Percentiles rank a stretch among this genome's conserved stretches.
phyloP scores from a whole-genome alignment of 2,888 invertebrate genomes.

The Napeogenes inachia region DNA sequence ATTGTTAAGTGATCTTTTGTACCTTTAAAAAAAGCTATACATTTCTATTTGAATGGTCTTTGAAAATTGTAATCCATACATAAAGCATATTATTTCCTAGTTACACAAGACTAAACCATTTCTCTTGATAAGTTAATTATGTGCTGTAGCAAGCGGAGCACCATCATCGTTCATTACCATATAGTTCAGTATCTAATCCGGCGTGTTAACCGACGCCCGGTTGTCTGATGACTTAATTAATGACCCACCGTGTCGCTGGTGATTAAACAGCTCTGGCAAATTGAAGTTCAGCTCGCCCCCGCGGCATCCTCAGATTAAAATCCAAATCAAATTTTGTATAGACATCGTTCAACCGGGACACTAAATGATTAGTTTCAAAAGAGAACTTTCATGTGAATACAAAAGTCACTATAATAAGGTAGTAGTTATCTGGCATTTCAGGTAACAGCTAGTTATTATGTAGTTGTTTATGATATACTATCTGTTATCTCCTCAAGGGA shows the following conservation, averaged over 20 bases:
- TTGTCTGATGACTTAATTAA: constrained; percentile 75
- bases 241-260: constrained; percentile 70
- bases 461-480: too few species aligned
- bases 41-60: constrained; percentile 6
- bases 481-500: too few species aligned
- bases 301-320: constrained; percentile 65
- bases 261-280: constrained; percentile 73
- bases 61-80: constrained; percentile 12
- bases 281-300: constrained; percentile 60
- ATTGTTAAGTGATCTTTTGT: constrained; percentile 14
- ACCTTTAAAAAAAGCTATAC: background rate
- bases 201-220: constrained; percentile 55
- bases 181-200: constrained; percentile 61
- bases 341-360: constrained; percentile 41
- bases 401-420: too few species aligned
- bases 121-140: constrained; percentile 33
- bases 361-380: constrained; percentile 34
- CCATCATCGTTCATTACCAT: constrained; percentile 59
- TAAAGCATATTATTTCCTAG: constrained; percentile 22
- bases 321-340: constrained; percentile 65
- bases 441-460: too few species aligned
- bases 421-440: too few species aligned
- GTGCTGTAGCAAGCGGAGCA: constrained; percentile 34
- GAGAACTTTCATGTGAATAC: too few species aligned
- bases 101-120: constrained; percentile 26